Percentiles rank a stretch among this genome's conserved stretches.
Conservation (phyloP, 1,140 invertebrate genomes). For the silkworm (Bombyx mori) region DNA sequence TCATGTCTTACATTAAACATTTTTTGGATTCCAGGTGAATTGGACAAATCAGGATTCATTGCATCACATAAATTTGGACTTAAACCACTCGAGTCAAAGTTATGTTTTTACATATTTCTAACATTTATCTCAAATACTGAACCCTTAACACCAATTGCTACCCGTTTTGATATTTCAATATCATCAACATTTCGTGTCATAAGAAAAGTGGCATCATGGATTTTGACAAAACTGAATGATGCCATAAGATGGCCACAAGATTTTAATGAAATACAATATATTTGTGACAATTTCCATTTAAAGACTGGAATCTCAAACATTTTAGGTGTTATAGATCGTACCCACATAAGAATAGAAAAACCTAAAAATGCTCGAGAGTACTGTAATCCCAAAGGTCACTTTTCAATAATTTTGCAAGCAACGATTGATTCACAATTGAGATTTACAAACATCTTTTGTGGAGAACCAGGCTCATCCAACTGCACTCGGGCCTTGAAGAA, state of each 20-base stretch:
- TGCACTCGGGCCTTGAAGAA: slow-evolving; percentile 34
- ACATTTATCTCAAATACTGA: slow-evolving; percentile 45
- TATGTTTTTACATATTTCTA: slow-evolving; percentile 52
- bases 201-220: slow-evolving; percentile 42
- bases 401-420: slow-evolving; percentile 42
- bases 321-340: slow-evolving; percentile 43
- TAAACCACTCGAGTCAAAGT: slow-evolving; percentile 41
- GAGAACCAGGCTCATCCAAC: slow-evolving; percentile 42
- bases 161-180: slow-evolving; percentile 52
- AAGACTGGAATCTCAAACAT: slow-evolving; percentile 39
- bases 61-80: slow-evolving; percentile 46
- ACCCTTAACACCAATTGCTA: slow-evolving; percentile 42
- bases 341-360: slow-evolving; percentile 47
- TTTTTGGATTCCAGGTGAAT: slow-evolving; percentile 34
- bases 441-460: slow-evolving; percentile 44
- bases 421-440: slow-evolving; percentile 41
- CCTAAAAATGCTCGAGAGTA: slow-evolving; percentile 45
- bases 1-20: slow-evolving; percentile 1
- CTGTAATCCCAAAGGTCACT: slow-evolving; percentile 47
- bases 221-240: slow-evolving; percentile 45
- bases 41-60: slow-evolving; percentile 41
- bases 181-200: slow-evolving; percentile 51
- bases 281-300: slow-evolving; percentile 33
- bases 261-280: slow-evolving; percentile 27
- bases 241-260: slow-evolving; percentile 43